A percentile compares a stretch with the other conserved stretches of the same genome.
These are phyloP conservation scores for Dicranocentrus wangi DNA, from an alignment of 2,888 invertebrate species.

Conservation along the genomic window DNA sequence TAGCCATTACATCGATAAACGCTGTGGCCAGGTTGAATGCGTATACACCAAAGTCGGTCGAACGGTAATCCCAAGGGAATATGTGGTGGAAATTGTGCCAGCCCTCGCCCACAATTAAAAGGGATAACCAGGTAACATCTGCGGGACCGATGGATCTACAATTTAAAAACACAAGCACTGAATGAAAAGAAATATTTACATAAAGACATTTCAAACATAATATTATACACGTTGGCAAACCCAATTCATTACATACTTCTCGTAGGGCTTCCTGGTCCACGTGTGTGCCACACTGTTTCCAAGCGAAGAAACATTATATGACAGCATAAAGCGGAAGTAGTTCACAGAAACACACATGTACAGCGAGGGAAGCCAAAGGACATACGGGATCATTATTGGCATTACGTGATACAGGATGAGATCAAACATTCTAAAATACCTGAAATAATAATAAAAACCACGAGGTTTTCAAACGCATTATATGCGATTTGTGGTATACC, in stretches of 20 bases:
- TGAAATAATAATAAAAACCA: background rate
- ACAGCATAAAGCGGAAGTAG: constrained; percentile 34
- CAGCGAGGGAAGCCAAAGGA: constrained; percentile 41
- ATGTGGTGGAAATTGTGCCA: constrained; percentile 57
- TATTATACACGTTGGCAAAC: too few species aligned
- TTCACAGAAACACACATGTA: constrained; percentile 42
- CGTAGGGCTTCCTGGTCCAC: constrained; percentile 55
- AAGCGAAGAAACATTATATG: constrained; percentile 40
- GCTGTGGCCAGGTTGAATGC: constrained; percentile 37
- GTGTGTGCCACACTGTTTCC: constrained; percentile 55
- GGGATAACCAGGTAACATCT: constrained; percentile 52
- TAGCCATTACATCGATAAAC: constrained; percentile 43
- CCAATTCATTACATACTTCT: constrained; percentile 34
- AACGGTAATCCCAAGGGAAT: constrained; percentile 59
- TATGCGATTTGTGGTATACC: too few species aligned
- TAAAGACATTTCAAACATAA: background rate
- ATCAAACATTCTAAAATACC: constrained; percentile 29
- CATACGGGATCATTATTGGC: constrained; percentile 48
- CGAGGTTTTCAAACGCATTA: background rate
- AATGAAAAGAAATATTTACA: background rate
- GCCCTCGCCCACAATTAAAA: constrained; percentile 53
- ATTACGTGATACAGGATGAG: constrained; percentile 37
- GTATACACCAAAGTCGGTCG: constrained; percentile 45
- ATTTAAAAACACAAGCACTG: background rate
- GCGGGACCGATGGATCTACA: constrained; percentile 43